phyloP scores from a whole-genome alignment of 1,140 invertebrate species.

The Sogatella furcifera region DNA sequence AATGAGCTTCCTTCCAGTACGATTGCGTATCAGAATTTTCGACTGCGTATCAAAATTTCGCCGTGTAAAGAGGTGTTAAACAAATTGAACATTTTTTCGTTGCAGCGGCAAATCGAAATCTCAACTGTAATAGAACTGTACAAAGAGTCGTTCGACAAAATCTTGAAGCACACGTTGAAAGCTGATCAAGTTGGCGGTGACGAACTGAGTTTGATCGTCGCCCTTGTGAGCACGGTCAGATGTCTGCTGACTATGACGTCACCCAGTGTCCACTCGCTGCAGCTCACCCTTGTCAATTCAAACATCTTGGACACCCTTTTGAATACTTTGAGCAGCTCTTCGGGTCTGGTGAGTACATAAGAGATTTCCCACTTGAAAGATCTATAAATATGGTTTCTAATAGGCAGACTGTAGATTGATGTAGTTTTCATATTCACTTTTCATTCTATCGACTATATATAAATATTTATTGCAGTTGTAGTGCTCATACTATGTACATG shows the following conservation, averaged over 20 bases:
- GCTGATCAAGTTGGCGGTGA: background rate
- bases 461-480: too few relatives aligned
- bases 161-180: background rate
- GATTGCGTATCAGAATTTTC: too few relatives aligned
- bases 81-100: constrained; percentile 5
- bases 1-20: too few relatives aligned
- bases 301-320: background rate
- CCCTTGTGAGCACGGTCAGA: background rate
- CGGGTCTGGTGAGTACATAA: background rate
- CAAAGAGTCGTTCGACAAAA: background rate
- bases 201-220: background rate
- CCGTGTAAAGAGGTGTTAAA: too few relatives aligned
- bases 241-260: background rate
- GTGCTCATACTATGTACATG: too few relatives aligned
- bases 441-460: too few relatives aligned
- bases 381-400: too few relatives aligned
- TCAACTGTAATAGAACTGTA: constrained; percentile 35
- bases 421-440: too few relatives aligned
- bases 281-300: background rate
- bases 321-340: background rate
- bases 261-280: background rate
- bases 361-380: too few relatives aligned
- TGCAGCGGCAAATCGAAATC: constrained; percentile 43
- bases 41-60: too few relatives aligned
- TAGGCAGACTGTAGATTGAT: too few relatives aligned